Percentiles rank a stretch among this genome's conserved stretches.
These are phyloP conservation scores for Emydoidea blandingii DNA, from an alignment of 2,797 vertebrate species.

Conservation along the genomic window DNA sequence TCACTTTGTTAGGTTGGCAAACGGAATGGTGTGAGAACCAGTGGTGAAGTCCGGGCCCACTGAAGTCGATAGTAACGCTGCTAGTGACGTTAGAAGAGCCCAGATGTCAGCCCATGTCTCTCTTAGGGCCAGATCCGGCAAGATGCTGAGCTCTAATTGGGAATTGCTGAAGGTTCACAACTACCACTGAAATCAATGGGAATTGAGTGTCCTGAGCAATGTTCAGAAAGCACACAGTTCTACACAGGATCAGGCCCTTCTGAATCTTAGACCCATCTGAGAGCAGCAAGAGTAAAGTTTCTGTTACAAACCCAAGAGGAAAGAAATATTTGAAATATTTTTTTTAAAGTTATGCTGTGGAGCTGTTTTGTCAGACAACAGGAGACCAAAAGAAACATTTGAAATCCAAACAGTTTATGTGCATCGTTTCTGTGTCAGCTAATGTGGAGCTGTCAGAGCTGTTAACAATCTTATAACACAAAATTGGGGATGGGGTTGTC, in stretches of 20 bases:
- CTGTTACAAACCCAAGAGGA: conserved; percentile 27
- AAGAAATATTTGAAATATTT: background rate
- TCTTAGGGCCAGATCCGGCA: conserved; percentile 4
- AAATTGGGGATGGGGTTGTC: background rate
- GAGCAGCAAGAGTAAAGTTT: background rate
- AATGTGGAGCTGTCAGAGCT: background rate
- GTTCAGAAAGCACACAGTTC: background rate
- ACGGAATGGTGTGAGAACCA: conserved; percentile 71
- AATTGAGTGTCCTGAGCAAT: background rate
- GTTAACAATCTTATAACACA: background rate
- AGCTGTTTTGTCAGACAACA: background rate
- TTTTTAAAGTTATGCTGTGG: background rate
- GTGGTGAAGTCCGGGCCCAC: conserved; percentile 1
- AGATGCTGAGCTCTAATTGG: background rate
- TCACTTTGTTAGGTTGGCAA: conserved; percentile 69
- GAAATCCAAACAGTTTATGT: background rate
- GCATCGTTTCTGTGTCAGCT: background rate
- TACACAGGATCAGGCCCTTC: background rate
- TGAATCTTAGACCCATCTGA: background rate
- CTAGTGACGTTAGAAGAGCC: background rate
- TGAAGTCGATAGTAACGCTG: background rate
- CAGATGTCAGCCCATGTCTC: background rate
- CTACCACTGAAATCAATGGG: background rate
- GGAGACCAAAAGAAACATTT: background rate
- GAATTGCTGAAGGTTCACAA: background rate